Evolutionary conservation across 2,797 vertebrate genomes (phyloP).

Genomic region (Bradypus variegatus): DNA sequence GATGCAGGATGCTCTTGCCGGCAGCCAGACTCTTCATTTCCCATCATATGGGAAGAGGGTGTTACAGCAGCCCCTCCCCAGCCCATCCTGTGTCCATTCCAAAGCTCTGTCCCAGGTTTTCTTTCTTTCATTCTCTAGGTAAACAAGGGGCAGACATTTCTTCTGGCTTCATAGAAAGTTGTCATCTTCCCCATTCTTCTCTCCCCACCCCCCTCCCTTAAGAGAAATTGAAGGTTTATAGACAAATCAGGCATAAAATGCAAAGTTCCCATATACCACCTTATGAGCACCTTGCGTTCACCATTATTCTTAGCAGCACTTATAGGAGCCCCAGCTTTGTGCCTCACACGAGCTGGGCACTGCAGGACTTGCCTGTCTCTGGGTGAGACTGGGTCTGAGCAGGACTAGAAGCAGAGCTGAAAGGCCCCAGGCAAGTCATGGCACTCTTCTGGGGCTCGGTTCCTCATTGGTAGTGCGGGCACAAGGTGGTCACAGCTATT

Average conservation of each 20-base stretch:
- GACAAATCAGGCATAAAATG: too few relatives aligned
- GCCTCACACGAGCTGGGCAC: background rate
- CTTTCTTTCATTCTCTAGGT: background rate
- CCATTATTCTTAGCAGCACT: background rate
- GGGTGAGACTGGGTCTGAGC: background rate
- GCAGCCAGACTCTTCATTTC: background rate
- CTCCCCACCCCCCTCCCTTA: too few relatives aligned
- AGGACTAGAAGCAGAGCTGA: background rate
- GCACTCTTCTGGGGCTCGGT: background rate
- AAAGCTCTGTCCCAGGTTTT: too few relatives aligned
- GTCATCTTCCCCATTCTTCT: background rate
- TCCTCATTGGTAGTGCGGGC: background rate
- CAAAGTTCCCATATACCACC: too few relatives aligned
- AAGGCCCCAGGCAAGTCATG: background rate
- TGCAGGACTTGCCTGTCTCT: background rate
- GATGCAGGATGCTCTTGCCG: background rate
- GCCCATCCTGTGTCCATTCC: background rate
- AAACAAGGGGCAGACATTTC: background rate
- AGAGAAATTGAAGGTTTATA: too few relatives aligned
- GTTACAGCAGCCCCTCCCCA: too few relatives aligned
- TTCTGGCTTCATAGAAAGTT: background rate
- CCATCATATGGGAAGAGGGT: too few relatives aligned
- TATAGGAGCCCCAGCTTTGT: background rate
- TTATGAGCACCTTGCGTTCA: too few relatives aligned
- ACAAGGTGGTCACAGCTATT: background rate